Conservation (phyloP, 2,888 invertebrate species). For the Apodemia mormo region DNA sequence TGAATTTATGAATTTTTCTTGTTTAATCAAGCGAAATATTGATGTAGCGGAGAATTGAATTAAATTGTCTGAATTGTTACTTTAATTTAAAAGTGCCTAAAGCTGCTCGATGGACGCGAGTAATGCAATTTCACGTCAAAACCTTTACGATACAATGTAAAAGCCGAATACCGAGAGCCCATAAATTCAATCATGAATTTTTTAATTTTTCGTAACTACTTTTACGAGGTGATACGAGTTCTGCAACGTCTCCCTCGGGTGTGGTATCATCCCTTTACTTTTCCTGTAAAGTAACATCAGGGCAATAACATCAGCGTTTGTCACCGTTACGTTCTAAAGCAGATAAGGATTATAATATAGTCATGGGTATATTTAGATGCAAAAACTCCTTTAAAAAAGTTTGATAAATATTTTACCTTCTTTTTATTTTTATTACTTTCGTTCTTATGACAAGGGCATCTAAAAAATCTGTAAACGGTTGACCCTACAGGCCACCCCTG, state of each 20-base stretch:
- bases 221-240: constrained; percentile 5
- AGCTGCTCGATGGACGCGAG: background rate
- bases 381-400: no score
- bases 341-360: background rate
- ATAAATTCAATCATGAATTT: background rate
- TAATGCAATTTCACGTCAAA: constrained; percentile 1
- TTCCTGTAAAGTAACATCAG: no score
- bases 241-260: background rate
- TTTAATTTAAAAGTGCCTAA: background rate
- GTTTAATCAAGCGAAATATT: no score
- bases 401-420: no score
- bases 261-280: no score
- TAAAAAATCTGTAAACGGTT: no score
- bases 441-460: no score
- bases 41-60: background rate
- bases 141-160: constrained; percentile 5
- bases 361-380: background rate
- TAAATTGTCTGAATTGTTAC: background rate
- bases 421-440: no score
- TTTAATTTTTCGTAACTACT: background rate
- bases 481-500: no score
- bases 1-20: no score
- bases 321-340: background rate
- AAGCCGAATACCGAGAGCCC: background rate
- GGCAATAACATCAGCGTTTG: no score